These are phyloP conservation scores for Tribolium madens DNA, from an alignment of 1,140 invertebrate species.

Conservation along the genomic window DNA sequence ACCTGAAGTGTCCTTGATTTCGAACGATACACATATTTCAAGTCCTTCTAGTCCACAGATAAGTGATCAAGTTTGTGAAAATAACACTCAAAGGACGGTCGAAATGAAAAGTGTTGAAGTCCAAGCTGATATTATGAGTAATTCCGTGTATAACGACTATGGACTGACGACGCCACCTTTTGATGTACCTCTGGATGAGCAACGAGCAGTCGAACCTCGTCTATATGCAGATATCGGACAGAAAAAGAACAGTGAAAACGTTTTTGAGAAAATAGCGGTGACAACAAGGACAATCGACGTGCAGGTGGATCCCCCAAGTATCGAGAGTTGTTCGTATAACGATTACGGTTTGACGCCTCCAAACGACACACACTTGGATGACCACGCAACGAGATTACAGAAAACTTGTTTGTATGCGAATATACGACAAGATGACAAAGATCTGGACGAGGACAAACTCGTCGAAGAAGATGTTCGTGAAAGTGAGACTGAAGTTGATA, in stretches of 20 bases:
- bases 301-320: neutral
- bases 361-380: neutral
- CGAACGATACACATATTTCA: constrained; percentile 1
- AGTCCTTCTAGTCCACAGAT: constrained; percentile 1
- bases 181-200: constrained; percentile 14
- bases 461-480: neutral
- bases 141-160: constrained; percentile 35
- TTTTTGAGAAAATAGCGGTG: neutral
- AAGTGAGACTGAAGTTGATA: neutral
- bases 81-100: neutral
- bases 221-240: constrained; percentile 17
- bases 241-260: neutral
- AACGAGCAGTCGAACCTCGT: constrained; percentile 17
- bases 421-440: neutral
- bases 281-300: constrained; percentile 6
- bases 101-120: constrained; percentile 38
- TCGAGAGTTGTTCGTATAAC: constrained; percentile 16
- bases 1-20: constrained; percentile 23
- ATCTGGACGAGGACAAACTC: neutral
- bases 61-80: constrained; percentile 3
- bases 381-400: neutral
- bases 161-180: constrained; percentile 34
- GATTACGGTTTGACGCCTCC: constrained; percentile 16
- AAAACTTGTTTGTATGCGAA: constrained; percentile 23
- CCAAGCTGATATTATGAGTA: constrained; percentile 5